Base-by-base conservation (phyloP, 2,888 invertebrate species). In the Drosophila rubida region DNA sequence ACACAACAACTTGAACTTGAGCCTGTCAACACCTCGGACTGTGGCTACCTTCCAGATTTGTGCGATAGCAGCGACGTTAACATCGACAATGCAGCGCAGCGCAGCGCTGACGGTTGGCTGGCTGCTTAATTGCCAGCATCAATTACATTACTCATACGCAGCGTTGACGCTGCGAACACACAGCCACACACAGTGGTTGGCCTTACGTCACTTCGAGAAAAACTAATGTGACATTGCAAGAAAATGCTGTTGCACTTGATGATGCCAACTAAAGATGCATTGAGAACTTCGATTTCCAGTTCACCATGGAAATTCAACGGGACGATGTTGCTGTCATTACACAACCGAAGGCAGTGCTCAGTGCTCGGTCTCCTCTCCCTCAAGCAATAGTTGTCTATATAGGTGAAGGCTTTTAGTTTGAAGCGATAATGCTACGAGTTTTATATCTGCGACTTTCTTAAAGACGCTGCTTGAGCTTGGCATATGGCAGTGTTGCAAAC, bases 241-340 rank as follows among this genome's bases (percentile, higher is more conserved):
- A 90, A 90, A 90, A 90, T 90, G 90, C 83, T 81, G 90, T 90
- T 90, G 79, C 89, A 90, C 90, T 90, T 90, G 90, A 80, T 88
- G 89, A 72, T 77, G 87, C 89, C 85, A 85, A 87, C 88, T 88
- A 75, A 76, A 88, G 87, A 80, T 75, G 64, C 71, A 69, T 71
- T 64, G 54, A 66, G 54, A 19, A 41, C 39, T 63, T 59, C 60
- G 53, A 69, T 59, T 73, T 70, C 70, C 78, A 74, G 86, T 84
- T 84, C 51, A 72, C 84, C 88, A 58, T 84, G 84, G 69, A 70
- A 69, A 57, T 25, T 39, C 39, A 66, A 68, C 79, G 83, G 86
- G 69, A 87, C 63, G 62, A 65, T 54, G 46, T 55, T 37, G 58
- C 65, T 72, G 64, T 55, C 42, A 22, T 32, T 44, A 1, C 1